Percentiles rank a stretch among this genome's conserved stretches.
Evolutionary conservation across 1,140 invertebrate genomes (phyloP).

Genomic region (Lordiphosa mommai): DNA sequence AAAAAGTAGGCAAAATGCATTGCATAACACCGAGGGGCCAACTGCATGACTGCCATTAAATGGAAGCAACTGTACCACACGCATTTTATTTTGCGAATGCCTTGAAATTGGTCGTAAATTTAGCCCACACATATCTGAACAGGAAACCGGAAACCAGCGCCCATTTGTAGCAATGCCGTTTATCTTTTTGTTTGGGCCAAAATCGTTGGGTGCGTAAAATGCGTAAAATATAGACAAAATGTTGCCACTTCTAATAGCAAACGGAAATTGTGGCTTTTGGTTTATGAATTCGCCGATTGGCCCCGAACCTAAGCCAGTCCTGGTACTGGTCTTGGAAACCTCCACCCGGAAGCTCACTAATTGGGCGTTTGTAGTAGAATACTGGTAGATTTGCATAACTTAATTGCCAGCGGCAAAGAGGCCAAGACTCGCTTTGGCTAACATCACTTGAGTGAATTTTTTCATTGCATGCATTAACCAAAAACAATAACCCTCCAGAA

Average conservation of each 20-base stretch:
- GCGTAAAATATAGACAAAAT: constrained; percentile 62
- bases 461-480: constrained; percentile 59
- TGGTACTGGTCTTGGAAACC: not conserved
- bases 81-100: constrained; percentile 46
- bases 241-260: constrained; percentile 54
- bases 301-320: not conserved
- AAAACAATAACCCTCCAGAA: constrained; percentile 67
- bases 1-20: constrained; percentile 20
- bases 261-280: constrained; percentile 72
- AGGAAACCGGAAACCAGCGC: constrained; percentile 70
- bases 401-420: constrained; percentile 36
- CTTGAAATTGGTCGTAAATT: constrained; percentile 63
- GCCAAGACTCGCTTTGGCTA: constrained; percentile 6
- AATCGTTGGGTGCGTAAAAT: constrained; percentile 45
- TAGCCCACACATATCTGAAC: constrained; percentile 32
- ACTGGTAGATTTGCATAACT: constrained; percentile 52
- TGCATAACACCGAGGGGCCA: constrained; percentile 28
- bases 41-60: constrained; percentile 17
- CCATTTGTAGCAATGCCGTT: constrained; percentile 59
- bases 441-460: constrained; percentile 38
- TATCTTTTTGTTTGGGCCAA: constrained; percentile 41
- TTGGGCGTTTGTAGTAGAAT: constrained; percentile 46
- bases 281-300: constrained; percentile 35
- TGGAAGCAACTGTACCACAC: constrained; percentile 55
- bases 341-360: constrained; percentile 48